Evolutionary conservation across 2,888 invertebrate species (phyloP), one percentile per base, ranked within the genome.

Genomic region (Nysson spinosus): DNA sequence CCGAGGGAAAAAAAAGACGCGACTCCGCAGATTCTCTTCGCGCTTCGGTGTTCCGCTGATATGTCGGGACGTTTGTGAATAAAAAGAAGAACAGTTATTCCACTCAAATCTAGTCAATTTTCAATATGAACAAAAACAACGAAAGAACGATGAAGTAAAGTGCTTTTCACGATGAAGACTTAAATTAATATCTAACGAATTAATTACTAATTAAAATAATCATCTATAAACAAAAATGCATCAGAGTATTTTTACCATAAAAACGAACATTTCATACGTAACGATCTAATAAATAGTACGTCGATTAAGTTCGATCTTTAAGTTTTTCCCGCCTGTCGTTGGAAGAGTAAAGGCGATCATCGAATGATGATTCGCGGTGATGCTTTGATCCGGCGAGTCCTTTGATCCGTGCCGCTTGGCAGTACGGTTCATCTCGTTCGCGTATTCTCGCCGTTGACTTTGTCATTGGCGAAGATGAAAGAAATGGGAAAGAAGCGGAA

Each of bases 361-460:
- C 58, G 69, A 72, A 69, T 44, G 58, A 49, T 62, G 62, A 69
- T 62, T 57, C 26, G n/a, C 30, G 37, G 20, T 7, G 6, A 6
- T 9, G 51, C 72, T 72, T 72, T 72, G 72, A 72, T 72, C 65
- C 42, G 3, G 28, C 5, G 54, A 37, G 56, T 39, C 72, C n/a
- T 72, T 62, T 72, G 72, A 72, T 69, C 55, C 28, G 30, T 11
- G 26, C 37, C 56, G 56, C 42, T 35, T 17, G 4, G 16, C n/a
- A 12, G 11, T 6, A 20, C 39, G 64, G 40, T 54, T 55, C 54
- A 28, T 24, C 46, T 50, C 17, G 44, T 57, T 34, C 19, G 46
- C 46, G 34, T 28, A n/a, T 55, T 32, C 9, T 16, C 28, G 42
- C 14, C 46, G 32, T 30, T 19, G 30, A 7, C 16, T 16, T 26